A percentile compares a stretch with the other conserved stretches of the same genome.
These are phyloP conservation scores for Pitta sordida DNA, from an alignment of 2,113 vertebrate genomes.

Conservation along the genomic window DNA sequence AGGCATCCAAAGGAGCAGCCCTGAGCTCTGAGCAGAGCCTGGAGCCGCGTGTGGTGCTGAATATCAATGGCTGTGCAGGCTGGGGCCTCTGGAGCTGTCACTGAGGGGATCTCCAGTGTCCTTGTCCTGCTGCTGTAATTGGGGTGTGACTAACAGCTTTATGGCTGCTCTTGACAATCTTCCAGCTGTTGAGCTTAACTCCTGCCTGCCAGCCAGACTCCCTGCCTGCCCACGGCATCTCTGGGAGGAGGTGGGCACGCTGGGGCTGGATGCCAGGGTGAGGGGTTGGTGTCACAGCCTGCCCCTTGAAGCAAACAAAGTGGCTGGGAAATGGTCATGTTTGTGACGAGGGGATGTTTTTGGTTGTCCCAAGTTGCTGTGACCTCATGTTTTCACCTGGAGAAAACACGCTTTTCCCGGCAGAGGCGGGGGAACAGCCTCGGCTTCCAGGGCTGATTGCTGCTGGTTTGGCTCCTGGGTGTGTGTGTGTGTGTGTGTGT, in stretches of 20 bases:
- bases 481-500: too few relatives aligned
- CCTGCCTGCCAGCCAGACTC: not conserved
- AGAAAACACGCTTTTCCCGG: constrained; percentile 10
- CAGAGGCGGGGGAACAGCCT: not conserved
- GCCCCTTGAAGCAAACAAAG: not conserved
- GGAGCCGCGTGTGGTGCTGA: not conserved
- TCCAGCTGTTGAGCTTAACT: not conserved
- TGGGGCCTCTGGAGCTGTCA: not conserved
- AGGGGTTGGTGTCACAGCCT: not conserved
- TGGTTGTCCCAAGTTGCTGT: not conserved
- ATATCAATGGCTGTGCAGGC: not conserved
- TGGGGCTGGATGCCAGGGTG: not conserved
- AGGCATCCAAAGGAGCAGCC: constrained; percentile 18
- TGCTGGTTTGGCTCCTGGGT: not conserved
- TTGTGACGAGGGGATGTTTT: not conserved
- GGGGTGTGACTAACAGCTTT: constrained; percentile 27
- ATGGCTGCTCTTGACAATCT: not conserved
- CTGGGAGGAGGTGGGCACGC: not conserved
- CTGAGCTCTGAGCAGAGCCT: not conserved
- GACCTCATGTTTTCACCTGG: constrained; percentile 54
- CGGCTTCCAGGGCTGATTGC: not conserved
- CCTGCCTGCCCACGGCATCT: not conserved
- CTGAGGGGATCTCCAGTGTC: not conserved
- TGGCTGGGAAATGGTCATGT: not conserved
- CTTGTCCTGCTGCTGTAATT: constrained; percentile 6